Evolutionary conservation across 2,113 vertebrate genomes (phyloP).

Genomic region (Platichthys stellatus): DNA sequence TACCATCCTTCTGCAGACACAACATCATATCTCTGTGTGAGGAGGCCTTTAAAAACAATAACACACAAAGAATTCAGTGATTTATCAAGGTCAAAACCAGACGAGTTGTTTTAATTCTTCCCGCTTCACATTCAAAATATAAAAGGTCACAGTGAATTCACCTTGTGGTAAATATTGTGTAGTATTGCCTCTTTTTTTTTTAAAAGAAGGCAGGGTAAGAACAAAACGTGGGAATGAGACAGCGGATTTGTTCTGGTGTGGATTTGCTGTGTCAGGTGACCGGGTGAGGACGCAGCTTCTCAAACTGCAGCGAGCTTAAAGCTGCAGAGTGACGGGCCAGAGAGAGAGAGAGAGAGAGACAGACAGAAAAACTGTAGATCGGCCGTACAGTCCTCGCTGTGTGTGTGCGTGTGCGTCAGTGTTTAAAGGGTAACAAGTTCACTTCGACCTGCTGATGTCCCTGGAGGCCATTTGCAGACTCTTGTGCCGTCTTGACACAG

Average conservation of each 20-base stretch:
- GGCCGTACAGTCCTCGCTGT: constrained; percentile 8
- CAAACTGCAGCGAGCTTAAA: constrained; percentile 57
- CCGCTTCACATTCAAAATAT: not conserved
- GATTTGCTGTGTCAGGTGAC: constrained; percentile 65
- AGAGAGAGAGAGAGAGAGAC: constrained; percentile 31
- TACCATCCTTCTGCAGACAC: constrained; percentile 20
- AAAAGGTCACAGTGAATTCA: not conserved
- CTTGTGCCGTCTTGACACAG: not conserved
- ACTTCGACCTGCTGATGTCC: constrained; percentile 50
- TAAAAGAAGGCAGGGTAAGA: not conserved
- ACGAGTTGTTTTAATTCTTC: not conserved
- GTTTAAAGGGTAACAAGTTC: constrained; percentile 41
- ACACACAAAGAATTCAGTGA: not conserved
- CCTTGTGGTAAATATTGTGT: not conserved
- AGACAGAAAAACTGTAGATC: constrained; percentile 2
- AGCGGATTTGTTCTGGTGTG: constrained; percentile 21
- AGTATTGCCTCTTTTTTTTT: too few relatives aligned
- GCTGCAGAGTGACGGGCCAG: constrained; percentile 54
- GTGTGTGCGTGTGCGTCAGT: constrained; percentile 32
- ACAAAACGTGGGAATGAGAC: constrained; percentile 6
- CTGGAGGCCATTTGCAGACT: constrained; percentile 36
- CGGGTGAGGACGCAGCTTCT: constrained; percentile 26
- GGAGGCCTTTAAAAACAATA: not conserved
- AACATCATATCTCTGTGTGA: not conserved
- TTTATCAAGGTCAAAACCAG: not conserved